A percentile compares a stretch with the other conserved stretches of the same genome.
Evolutionary conservation across 2,888 invertebrate species (phyloP).

Genomic region (Dromius quadrimaculatus): DNA sequence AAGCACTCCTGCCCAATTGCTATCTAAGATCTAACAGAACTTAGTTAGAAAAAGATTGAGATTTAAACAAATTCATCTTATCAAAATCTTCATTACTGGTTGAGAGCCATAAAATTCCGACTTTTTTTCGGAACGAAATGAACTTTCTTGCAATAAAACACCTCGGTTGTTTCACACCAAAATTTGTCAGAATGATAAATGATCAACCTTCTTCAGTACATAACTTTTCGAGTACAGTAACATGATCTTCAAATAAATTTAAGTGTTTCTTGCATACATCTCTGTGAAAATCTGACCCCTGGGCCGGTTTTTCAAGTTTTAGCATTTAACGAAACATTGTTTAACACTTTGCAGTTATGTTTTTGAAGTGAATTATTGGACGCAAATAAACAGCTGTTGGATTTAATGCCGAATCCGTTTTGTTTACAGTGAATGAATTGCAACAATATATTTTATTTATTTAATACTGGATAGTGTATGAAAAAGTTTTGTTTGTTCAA

Average conservation of each 20-base stretch:
- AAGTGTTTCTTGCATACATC: background rate
- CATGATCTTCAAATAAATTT: conserved; percentile 24
- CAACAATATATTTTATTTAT: conserved; percentile 22
- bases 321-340: conserved; percentile 44
- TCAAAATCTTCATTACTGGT: too few species aligned
- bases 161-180: conserved; percentile 3
- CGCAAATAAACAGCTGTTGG: conserved; percentile 25
- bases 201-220: conserved; percentile 5
- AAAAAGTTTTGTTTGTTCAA: too few species aligned
- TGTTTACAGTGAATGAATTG: conserved; percentile 21
- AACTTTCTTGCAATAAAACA: too few species aligned
- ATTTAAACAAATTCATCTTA: too few species aligned
- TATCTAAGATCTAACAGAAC: too few species aligned
- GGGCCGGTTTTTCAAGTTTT: conserved; percentile 41
- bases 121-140: too few species aligned
- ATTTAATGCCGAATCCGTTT: conserved; percentile 18
- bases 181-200: conserved; percentile 20
- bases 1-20: too few species aligned
- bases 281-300: background rate
- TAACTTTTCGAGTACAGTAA: conserved; percentile 4
- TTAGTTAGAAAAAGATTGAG: too few species aligned
- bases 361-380: conserved; percentile 42
- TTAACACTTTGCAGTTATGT: conserved; percentile 42
- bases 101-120: too few species aligned
- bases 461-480: too few species aligned